A percentile compares a stretch with the other conserved stretches of the same genome.
Evolutionary conservation across 2,797 vertebrate genomes (phyloP).

Genomic region (Coregonus ussuriensis): DNA sequence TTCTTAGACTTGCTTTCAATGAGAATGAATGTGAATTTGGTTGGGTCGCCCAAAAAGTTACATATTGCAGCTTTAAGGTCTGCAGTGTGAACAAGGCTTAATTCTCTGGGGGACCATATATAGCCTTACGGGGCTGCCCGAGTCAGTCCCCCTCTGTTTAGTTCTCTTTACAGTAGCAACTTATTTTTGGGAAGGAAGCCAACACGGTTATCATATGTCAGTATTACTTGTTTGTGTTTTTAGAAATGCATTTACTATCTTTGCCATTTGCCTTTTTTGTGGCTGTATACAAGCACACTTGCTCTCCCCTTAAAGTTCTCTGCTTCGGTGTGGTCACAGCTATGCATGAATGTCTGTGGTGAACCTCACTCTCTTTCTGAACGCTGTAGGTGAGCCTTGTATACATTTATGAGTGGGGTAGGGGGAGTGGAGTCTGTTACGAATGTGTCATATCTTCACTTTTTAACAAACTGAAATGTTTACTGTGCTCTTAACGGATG

Average conservation of each 20-base stretch:
- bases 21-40: too few relatives aligned
- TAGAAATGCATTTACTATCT: neutral
- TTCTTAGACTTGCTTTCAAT: too few relatives aligned
- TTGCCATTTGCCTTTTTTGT: constrained; percentile 27
- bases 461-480: constrained; percentile 3
- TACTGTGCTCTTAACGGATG: constrained; percentile 3
- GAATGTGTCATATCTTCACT: neutral
- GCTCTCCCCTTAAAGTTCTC: constrained; percentile 24
- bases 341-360: neutral
- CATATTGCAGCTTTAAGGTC: too few relatives aligned
- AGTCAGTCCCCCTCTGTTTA: neutral
- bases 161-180: neutral
- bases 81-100: too few relatives aligned
- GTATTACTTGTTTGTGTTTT: neutral
- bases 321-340: neutral
- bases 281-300: constrained; percentile 21
- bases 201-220: neutral
- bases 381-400: neutral
- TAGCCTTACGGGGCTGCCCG: neutral
- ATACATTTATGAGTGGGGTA: neutral
- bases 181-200: neutral
- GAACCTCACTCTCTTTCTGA: neutral
- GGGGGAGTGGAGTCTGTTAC: neutral
- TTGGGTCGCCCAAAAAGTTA: too few relatives aligned
- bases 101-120: neutral